Base-by-base conservation (phyloP, 2,888 invertebrate genomes). In the Brachylomia viminalis region DNA sequence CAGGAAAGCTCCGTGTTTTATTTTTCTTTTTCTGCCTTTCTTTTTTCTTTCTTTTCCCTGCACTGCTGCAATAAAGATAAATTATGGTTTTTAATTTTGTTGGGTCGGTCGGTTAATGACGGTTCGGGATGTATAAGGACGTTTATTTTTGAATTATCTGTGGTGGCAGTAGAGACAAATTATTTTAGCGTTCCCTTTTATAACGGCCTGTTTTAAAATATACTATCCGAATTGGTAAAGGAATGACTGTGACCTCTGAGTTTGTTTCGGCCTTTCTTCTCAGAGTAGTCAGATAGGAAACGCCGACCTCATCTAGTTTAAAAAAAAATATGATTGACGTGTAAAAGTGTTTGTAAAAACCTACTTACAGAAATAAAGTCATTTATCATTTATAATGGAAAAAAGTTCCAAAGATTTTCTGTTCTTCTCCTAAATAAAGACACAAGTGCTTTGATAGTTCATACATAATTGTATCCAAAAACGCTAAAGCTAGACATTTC, bases 71-170 rank as follows among this genome's bases (percentile, higher is more conserved):
- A 94, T 95, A 94, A 94, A 95, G 93, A 93, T 94, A 95, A 95
- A 94, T 95, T 94, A 95, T 94, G 93, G 92, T 93, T 95, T 95
- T 95, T 95, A 95, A 95, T 95, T 94, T 93, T 89, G 92, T 85
- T 87, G 82, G 85, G 79, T 86, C 83, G 86, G 85, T 89, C 79
- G 88, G 81, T 82, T 86, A 88, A 88, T 79, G 85, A 85, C 71
- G 77, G 79, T 65, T 75, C 8, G 69, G 79, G 61, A 38, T 68
- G 72, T 79, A 70, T 73, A n/a, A 58, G 70, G 59, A 33, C n/a
- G 69, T 79, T 83, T 84, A 72, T 84, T 73, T 84, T 79, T 75
- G 56, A 71, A 61, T 86, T 73, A 84, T 64, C 54, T 81, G 49
- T 71, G 69, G 62, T 70, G n/a, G 42, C 49, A 23, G 49, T 69